phyloP scores from a whole-genome alignment of 1,140 invertebrate species.

The Cardiocondyla obscurior region DNA sequence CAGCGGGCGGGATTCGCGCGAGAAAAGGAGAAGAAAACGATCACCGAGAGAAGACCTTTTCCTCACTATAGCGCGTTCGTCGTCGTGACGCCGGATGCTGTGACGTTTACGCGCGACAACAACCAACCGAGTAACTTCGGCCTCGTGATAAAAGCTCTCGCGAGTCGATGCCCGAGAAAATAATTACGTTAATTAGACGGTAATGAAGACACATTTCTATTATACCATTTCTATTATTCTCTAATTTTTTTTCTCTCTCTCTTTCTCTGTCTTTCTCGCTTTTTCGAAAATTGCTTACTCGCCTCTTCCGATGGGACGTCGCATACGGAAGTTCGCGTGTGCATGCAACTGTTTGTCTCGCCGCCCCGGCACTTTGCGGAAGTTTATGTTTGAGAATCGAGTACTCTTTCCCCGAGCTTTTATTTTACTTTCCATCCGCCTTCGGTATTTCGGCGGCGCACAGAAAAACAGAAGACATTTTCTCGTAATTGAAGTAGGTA shows the following conservation, averaged over 20 bases:
- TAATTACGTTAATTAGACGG: neutral
- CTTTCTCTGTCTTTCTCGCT: neutral
- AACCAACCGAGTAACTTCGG: neutral
- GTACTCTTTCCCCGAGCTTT: neutral
- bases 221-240: too few species aligned
- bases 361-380: conserved; percentile 21
- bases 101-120: conserved; percentile 18
- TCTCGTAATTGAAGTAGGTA: conserved; percentile 14
- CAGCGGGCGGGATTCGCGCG: neutral
- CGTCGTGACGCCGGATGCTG: neutral
- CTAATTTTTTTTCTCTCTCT: neutral
- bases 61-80: conserved; percentile 32
- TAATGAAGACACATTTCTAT: too few species aligned
- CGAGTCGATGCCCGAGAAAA: neutral
- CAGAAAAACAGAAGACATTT: neutral
- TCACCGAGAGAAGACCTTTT: conserved; percentile 14
- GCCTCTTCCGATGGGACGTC: neutral
- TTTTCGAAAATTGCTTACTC: conserved; percentile 39
- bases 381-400: conserved; percentile 32
- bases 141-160: neutral
- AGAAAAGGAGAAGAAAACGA: conserved; percentile 4
- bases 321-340: conserved; percentile 23
- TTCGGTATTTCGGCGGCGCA: neutral
- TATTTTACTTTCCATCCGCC: neutral
- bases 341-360: conserved; percentile 34